phyloP scores from a whole-genome alignment of 2,797 vertebrate genomes.

The Danio tinwini region DNA sequence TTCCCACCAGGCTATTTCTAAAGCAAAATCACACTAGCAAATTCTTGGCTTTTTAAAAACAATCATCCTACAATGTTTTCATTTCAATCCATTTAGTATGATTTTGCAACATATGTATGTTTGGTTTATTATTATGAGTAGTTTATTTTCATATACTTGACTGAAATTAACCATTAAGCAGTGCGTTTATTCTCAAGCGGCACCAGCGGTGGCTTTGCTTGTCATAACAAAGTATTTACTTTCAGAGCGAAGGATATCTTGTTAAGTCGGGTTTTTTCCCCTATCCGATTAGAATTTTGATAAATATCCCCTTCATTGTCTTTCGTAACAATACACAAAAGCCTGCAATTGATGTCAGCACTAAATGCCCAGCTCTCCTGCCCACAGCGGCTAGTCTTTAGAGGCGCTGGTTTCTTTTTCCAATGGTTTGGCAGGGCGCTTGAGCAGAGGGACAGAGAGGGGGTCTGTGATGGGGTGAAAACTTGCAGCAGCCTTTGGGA shows the following conservation, averaged over 20 bases:
- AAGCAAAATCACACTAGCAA: not conserved
- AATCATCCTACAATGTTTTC: conserved; percentile 25
- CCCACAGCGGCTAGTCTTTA: conserved; percentile 38
- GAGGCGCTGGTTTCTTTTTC: conserved; percentile 53
- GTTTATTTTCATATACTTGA: not conserved
- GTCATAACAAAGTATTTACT: conserved; percentile 43
- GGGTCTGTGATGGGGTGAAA: conserved; percentile 69
- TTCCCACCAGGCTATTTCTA: not conserved
- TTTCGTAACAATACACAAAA: conserved; percentile 51
- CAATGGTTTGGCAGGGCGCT: conserved; percentile 52
- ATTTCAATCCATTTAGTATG: conserved; percentile 39
- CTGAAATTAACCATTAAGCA: conserved; percentile 44
- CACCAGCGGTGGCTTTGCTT: conserved; percentile 34
- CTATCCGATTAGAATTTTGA: conserved; percentile 38
- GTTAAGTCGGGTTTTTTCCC: conserved; percentile 17
- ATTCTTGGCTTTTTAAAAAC: conserved; percentile 34
- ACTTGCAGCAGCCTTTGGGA: conserved; percentile 73
- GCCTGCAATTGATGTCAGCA: conserved; percentile 15
- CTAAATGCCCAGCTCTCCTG: conserved; percentile 28
- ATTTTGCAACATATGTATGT: conserved; percentile 30
- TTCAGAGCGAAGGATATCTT: conserved; percentile 13
- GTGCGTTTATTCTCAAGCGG: conserved; percentile 40
- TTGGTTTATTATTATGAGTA: conserved; percentile 10
- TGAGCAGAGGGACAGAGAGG: conserved; percentile 50
- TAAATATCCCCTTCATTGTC: conserved; percentile 48